Evolutionary conservation across 2,113 vertebrate species (phyloP).

Genomic region (Nycticorax nycticorax): DNA sequence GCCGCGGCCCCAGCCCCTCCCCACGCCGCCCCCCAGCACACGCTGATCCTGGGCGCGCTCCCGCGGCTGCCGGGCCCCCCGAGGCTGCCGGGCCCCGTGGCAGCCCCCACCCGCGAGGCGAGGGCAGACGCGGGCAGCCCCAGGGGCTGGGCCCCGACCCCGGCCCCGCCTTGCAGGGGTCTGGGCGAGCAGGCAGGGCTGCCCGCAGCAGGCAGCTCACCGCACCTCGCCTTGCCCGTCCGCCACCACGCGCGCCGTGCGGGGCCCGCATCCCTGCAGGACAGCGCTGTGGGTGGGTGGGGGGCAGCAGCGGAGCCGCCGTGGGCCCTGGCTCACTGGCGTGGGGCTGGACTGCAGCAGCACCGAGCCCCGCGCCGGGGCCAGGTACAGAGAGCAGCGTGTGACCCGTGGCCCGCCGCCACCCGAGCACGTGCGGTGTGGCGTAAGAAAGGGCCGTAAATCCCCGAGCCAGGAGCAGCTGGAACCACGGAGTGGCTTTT

Average conservation of each 20-base stretch:
- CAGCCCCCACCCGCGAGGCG: too few species aligned
- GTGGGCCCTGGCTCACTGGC: rapidly evolving
- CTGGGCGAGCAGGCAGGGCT: rapidly evolving
- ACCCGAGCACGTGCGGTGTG: rapidly evolving
- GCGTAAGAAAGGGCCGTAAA: background rate
- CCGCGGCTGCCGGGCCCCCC: too few species aligned
- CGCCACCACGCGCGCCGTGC: rapidly evolving
- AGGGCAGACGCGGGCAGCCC: background rate
- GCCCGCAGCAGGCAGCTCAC: background rate
- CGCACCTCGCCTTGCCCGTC: rapidly evolving
- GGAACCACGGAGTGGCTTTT: background rate
- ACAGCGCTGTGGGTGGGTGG: rapidly evolving
- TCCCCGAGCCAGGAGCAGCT: background rate
- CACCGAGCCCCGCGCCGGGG: background rate
- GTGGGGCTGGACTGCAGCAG: background rate
- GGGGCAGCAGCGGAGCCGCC: background rate
- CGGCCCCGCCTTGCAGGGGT: background rate
- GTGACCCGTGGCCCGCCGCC: background rate
- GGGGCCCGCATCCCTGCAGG: rapidly evolving
- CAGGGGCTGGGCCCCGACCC: rapidly evolving
- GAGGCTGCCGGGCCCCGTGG: too few species aligned
- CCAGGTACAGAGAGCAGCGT: background rate
- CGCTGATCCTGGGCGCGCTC: too few species aligned
- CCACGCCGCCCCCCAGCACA: too few species aligned
- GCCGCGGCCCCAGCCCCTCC: too few species aligned